Evolutionary conservation across 1,140 invertebrate species (phyloP), one percentile per base, ranked within the genome.

Genomic region (Oscheius sp.): DNA sequence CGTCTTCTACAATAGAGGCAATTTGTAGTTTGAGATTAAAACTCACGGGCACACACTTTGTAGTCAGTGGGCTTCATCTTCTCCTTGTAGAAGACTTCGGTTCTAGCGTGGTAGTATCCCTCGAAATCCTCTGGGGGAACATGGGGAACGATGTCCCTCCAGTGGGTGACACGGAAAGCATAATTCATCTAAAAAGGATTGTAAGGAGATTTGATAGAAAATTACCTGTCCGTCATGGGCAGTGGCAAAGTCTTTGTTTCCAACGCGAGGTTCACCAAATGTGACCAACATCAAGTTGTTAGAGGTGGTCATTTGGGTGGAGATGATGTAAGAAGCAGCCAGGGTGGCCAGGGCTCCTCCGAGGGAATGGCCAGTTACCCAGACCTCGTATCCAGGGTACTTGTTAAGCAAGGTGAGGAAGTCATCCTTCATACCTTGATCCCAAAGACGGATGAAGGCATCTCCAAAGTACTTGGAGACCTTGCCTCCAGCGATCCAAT

Each of bases 71-170:
- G 29, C 34, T 45, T 76, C 79, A 80, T 80, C 15, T 69, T 45
- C 35, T 80, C 64, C 4, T 77, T 52, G 77, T 80, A 80, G 78
- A 74, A 80, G 4, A 80, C 76, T 58, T 80, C 79, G n/a, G 45
- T 46, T 28, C 69, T 59, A 65, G 79, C 74, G 59, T 80, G 79
- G 20, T 46, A 79, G 31, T 80, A 80, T 26, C 66, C 63, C 49
- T 76, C 69, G 23, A 80, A 79, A 15, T 76, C 59, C 55, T 77
- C 66, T n/a, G 79, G 74, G 7, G 79, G 79, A 29, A 76, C 29
- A 31, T 80, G 79, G 20, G 79, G 77, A n/a, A 80, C 79, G 38
- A 73, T 13, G 23, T 55, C 78, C 35, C 68, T 38, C 31, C 58
- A 55, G 49, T 79, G 78, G 0, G 68, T 76, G 4, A 79, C 78